Conservation (phyloP, 2,797 vertebrate genomes). For the Hemitrygon akajei region DNA sequence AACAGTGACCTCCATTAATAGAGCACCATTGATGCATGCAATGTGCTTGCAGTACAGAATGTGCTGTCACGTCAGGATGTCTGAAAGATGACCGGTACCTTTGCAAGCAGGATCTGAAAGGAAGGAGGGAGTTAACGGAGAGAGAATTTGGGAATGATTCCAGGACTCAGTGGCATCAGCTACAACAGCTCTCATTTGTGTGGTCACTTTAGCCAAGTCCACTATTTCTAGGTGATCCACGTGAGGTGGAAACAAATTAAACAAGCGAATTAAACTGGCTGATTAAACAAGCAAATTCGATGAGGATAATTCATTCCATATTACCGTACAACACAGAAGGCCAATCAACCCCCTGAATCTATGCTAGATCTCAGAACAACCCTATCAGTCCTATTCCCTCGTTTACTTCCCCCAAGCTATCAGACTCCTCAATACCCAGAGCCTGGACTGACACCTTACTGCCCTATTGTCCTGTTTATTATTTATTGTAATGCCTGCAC, state of each 20-base stretch:
- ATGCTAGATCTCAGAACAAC: no score
- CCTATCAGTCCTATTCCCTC: no score
- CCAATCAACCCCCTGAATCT: no score
- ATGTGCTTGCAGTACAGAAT: not conserved
- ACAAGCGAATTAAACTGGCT: not conserved
- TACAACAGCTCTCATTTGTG: not conserved
- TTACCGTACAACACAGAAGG: no score
- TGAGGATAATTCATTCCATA: no score
- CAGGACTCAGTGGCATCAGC: not conserved
- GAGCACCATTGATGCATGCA: not conserved
- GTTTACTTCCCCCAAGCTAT: no score
- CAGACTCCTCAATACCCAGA: no score
- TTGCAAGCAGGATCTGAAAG: not conserved
- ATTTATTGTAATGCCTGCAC: no score
- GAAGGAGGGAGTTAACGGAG: not conserved
- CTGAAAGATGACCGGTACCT: not conserved
- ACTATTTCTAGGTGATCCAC: not conserved
- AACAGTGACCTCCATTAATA: not conserved
- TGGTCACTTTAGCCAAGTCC: not conserved
- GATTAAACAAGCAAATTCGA: no score
- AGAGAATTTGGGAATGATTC: not conserved
- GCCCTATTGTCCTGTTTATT: no score
- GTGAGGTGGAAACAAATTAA: not conserved
- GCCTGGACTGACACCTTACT: no score
- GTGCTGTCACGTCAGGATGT: not conserved